Evolutionary conservation across 2,113 vertebrate species (phyloP), one percentile per base, ranked within the genome.

Genomic region (Nannospalax galili): DNA sequence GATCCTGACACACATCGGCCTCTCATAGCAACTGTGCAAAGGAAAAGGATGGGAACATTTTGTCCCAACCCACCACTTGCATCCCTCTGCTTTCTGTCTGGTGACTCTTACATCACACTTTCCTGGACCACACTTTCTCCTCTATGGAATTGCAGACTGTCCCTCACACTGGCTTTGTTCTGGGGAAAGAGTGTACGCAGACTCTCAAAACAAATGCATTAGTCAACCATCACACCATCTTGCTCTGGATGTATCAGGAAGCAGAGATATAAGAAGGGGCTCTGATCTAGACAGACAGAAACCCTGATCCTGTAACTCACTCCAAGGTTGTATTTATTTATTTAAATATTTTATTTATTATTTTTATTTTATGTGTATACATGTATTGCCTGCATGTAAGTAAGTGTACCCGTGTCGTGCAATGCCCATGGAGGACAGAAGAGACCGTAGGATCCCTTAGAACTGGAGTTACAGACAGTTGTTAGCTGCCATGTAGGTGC

Each of bases 41-140:
- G 45, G 69, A 56, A 1, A 5, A 2, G 28, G 9, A 24, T 1
- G 30, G 75, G 45, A 45, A 37, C 0, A 0, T 14, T 82, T 20
- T 19, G 56, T n/a, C 37, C 28, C 32, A 40, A 84, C 64, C 69
- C 91, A 82, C 80, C 81, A n/a, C 85, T 72, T 8, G 45, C 2
- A 1, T 65, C 64, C n/a, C 10, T 30, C 60, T 35, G 35, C 58
- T 14, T 22, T 81, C 69, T 20, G 5, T 60, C 62, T 17, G 58
- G 84, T 30, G 58, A 72, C 84, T 64, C 72, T 22, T 17, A 7
- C 45, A 64, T 94, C 45, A 35, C 56, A 42, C 48, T 89, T 40
- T 14, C 5, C 32, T 4, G 60, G 52, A 19, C 45, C 4, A 9
- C 79, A 79, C 73, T 28, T 80, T 42, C 52, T 58, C 85, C 69